Conservation (phyloP, 2,113 vertebrate genomes). For the Pteropus alecto region DNA sequence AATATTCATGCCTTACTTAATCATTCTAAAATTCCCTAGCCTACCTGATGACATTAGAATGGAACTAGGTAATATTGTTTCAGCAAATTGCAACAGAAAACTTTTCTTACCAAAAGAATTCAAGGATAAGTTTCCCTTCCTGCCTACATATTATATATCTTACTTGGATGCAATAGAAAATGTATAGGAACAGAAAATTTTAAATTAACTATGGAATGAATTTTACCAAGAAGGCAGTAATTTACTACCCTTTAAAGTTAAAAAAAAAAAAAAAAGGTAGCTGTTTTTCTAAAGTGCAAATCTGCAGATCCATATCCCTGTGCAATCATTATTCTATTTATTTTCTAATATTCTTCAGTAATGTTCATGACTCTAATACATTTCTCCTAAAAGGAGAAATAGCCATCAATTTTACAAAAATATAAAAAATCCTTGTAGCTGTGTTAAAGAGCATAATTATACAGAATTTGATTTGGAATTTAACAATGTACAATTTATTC, state of each 20-base stretch:
- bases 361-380: not conserved
- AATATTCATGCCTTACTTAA: not conserved
- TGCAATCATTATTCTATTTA: not conserved
- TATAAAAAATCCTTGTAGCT: not conserved
- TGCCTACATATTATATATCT: not conserved
- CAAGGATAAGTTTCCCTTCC: not conserved
- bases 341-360: not conserved
- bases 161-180: not conserved
- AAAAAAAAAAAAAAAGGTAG: not conserved
- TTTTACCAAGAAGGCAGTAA: not conserved
- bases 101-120: conserved; percentile 13
- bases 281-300: not conserved
- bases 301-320: not conserved
- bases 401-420: not conserved
- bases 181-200: not conserved
- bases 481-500: not conserved
- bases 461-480: not conserved
- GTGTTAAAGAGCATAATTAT: not conserved
- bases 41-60: not conserved
- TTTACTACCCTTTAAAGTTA: not conserved
- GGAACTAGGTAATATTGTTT: not conserved
- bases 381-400: not conserved
- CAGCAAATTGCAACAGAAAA: conserved; percentile 52
- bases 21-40: conserved; percentile 23
- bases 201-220: not conserved